Evolutionary conservation across 2,797 vertebrate species (phyloP), one percentile per base, ranked within the genome.

Genomic region (Okamejei kenojei): DNA sequence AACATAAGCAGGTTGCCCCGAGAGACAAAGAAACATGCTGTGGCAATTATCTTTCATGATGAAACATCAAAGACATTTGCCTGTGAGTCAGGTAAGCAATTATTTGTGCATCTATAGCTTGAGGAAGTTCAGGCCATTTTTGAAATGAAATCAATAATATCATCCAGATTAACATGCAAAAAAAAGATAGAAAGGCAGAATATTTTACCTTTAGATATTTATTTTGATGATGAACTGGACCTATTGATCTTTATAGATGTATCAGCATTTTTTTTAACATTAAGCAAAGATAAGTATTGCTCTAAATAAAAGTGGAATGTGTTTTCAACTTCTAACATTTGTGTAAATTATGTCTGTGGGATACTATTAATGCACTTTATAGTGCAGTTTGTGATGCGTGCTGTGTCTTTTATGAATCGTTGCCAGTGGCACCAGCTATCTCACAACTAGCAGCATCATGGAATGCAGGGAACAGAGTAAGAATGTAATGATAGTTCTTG

Each of bases 41-140:
- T 99, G 96, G 98, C 98, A 93, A 99, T 99, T 96, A 98, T 99
- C 97, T 99, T 99, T 96, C 98, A 97, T 90, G 98, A 99, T 78
- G 98, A 99, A 96, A 99, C 98, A 0, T 98, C 98, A 94, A 99
- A 99, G 97, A 99, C 98, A 86, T 99, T 99, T 96, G 97, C 99
- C 95, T 99, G 99, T 96, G 99, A 99, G 94, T 99, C 99, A 97
- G 99, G 99, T 99, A 97, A 97, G 97, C 94, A 94, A 93, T 95
- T 95, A 93, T 19, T 95, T 94, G 21, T 93, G 74, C 65, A 38
- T 94, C 93, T 94, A 93, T 93, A 93, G 77, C 93, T 95, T 94
- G 74, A 94, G 94, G 93, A 95, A 94, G 94, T 78, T n/a, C 88
- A 93, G 86, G 93, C 93, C 29, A 61, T 94, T 92, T 91, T 93